These are phyloP conservation scores for Eptesicus fuscus DNA, from an alignment of 2,113 vertebrate genomes.

Conservation along the genomic window DNA sequence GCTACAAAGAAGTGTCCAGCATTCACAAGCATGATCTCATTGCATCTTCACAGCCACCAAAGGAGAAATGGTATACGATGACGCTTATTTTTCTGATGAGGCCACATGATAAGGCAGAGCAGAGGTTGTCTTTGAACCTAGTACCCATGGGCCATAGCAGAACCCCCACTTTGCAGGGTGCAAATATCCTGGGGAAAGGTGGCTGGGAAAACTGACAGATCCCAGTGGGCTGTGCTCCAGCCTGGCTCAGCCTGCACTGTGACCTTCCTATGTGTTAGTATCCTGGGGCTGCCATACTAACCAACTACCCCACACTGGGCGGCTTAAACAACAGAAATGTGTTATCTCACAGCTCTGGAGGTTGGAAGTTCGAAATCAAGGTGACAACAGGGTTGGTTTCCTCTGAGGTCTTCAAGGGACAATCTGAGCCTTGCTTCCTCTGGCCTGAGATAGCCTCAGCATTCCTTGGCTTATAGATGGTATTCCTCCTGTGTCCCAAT, in stretches of 20 bases:
- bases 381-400: not conserved
- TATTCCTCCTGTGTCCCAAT: not conserved
- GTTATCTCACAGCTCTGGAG: not conserved
- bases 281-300: not conserved
- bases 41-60: not conserved
- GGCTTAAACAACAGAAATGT: not conserved
- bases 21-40: not conserved
- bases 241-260: too few relatives aligned
- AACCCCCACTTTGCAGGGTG: rapidly evolving
- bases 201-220: rapidly evolving
- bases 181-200: too few relatives aligned
- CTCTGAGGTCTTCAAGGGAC: not conserved
- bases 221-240: not conserved
- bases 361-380: not conserved
- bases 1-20: not conserved
- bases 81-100: not conserved
- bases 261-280: not conserved
- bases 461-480: not conserved
- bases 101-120: not conserved
- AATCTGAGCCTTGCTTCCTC: not conserved
- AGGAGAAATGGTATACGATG: not conserved
- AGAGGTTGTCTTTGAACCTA: not conserved
- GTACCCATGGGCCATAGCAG: not conserved
- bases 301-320: not conserved
- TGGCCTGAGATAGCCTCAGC: not conserved